phyloP scores from a whole-genome alignment of 2,888 invertebrate genomes.

The Trachelus tabidus region DNA sequence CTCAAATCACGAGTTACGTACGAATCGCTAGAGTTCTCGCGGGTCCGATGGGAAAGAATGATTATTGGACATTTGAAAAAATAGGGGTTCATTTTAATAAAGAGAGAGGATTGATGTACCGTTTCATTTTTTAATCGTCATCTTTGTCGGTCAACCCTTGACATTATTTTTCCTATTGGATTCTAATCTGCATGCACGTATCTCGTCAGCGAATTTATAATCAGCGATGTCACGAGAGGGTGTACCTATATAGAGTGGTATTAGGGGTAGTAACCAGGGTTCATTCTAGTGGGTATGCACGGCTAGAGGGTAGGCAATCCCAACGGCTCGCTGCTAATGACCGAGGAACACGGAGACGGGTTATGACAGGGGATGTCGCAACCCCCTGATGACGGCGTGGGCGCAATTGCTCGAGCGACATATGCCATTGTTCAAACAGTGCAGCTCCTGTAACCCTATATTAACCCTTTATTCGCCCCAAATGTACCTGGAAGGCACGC shows the following conservation, averaged over 20 bases:
- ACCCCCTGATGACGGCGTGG: conserved; percentile 26
- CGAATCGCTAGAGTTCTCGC: too few relatives aligned
- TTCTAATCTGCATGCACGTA: too few relatives aligned
- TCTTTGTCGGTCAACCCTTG: neutral
- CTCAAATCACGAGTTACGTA: too few relatives aligned
- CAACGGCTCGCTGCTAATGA: conserved; percentile 52
- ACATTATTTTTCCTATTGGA: too few relatives aligned
- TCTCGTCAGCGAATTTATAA: too few relatives aligned
- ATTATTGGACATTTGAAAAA: too few relatives aligned
- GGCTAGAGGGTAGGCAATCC: conserved; percentile 38
- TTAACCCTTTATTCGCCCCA: conserved; percentile 4
- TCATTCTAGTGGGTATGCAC: conserved; percentile 3
- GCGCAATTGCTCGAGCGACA: conserved; percentile 44
- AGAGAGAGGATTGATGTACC: neutral
- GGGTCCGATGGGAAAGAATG: too few relatives aligned
- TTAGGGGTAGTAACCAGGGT: neutral
- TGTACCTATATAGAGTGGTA: neutral
- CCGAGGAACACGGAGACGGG: conserved; percentile 49
- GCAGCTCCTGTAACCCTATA: conserved; percentile 22
- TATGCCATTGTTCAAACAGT: conserved; percentile 50
- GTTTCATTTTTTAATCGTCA: neutral
- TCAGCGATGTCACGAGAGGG: neutral
- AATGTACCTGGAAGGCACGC: too few relatives aligned
- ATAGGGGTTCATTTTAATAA: neutral
- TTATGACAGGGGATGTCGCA: conserved; percentile 53